Percentiles rank a stretch among this genome's conserved stretches.
Evolutionary conservation across 1,140 invertebrate genomes (phyloP).

Genomic region (Prorops nasuta): DNA sequence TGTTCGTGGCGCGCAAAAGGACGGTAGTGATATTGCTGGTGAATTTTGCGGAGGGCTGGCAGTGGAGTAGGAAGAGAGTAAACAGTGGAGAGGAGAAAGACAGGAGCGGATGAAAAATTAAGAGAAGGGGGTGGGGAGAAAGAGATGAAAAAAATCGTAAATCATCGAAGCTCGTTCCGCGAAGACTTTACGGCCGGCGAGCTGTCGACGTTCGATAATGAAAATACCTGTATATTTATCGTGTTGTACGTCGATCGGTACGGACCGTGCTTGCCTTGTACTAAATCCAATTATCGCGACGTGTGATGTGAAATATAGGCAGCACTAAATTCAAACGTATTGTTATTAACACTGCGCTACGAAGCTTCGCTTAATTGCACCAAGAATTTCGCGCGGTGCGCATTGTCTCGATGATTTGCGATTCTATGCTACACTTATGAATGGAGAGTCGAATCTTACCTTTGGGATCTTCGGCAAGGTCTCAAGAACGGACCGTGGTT

Average conservation of each 20-base stretch:
- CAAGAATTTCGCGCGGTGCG: too few relatives aligned
- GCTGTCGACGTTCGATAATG: slow-evolving; percentile 28
- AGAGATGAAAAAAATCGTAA: slow-evolving; percentile 12
- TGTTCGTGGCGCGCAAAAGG: too few relatives aligned
- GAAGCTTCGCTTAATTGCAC: too few relatives aligned
- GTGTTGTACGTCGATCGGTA: slow-evolving; percentile 14
- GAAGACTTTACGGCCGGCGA: slow-evolving; percentile 24
- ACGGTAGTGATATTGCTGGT: too few relatives aligned
- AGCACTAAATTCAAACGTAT: slow-evolving; percentile 15
- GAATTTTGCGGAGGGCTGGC: too few relatives aligned
- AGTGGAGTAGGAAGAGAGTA: neutral
- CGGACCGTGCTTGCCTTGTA: neutral
- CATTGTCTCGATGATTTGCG: too few relatives aligned
- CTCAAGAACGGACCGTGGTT: too few relatives aligned
- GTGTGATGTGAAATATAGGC: slow-evolving; percentile 16
- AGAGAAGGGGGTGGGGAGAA: neutral
- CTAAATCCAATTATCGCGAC: slow-evolving; percentile 31
- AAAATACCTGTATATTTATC: slow-evolving; percentile 33
- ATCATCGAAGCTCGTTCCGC: slow-evolving; percentile 22
- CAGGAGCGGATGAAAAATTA: neutral
- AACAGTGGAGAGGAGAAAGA: neutral
- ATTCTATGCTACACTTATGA: too few relatives aligned
- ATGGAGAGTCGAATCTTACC: too few relatives aligned
- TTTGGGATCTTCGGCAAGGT: too few relatives aligned
- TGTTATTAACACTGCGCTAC: slow-evolving; percentile 3